Evolutionary conservation across 2,113 vertebrate species (phyloP), one percentile per base, ranked within the genome.

Genomic region (Alouatta palliata): DNA sequence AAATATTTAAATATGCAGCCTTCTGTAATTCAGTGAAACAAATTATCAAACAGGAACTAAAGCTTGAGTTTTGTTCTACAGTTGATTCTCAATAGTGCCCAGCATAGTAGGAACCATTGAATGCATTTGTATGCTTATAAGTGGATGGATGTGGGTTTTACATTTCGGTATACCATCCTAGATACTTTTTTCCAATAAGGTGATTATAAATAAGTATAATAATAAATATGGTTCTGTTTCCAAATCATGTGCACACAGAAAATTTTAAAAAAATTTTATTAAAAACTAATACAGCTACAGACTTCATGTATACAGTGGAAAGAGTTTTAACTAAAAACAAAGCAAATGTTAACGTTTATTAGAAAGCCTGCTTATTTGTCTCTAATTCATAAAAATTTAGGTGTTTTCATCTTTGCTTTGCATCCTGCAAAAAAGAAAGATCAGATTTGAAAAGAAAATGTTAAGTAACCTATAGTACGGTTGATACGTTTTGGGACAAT

Each of bases 321-420:
- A 43, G 37, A 87, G 61, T 87, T 96, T 92, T 81, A 93, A 92
- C 90, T 83, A 58, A 87, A 95, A 96, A 71, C n/a, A 93, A 94
- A 95, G 30, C 14, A 79, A 85, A 87, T 47, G 17, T 89, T 95
- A 64, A 73, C 76, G 19, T 73, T 95, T 96, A 52, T 91, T 95
- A 85, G 81, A 80, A 91, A 94, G 52, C 23, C 37, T 92, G 19
- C 56, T 83, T n/a, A 87, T 95, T 64, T 97, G n/a, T 90, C 58
- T 94, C 35, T 40, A 71, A 52, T 90, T 54, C 40, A 61, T 76
- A 82, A 89, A 84, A 86, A 90, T 94, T 56, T 90, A 92, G 19
- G n/a, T 93, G 40, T 21, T 87, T 83, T 87, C 30, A 61, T 93
- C 52, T 97, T 96, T 37, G 87, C 13, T 47, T 85, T 82, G 66